phyloP scores from a whole-genome alignment of 2,113 vertebrate species.

The Gallinago jamesoni region DNA sequence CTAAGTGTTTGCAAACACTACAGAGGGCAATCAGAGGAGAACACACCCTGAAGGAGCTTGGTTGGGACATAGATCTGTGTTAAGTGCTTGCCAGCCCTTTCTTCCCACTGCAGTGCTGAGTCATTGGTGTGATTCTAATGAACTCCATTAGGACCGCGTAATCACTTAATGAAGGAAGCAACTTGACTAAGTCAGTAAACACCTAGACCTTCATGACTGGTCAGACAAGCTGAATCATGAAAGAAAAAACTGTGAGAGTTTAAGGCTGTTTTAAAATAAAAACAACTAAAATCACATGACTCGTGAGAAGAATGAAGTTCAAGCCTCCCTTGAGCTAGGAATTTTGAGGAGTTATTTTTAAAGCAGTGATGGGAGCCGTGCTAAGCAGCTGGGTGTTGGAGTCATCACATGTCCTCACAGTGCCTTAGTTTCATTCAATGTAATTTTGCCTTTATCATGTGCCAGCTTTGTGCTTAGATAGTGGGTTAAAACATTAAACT shows the following conservation, averaged over 20 bases:
- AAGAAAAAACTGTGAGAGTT: neutral
- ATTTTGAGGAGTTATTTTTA: slow-evolving; percentile 43
- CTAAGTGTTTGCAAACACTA: neutral
- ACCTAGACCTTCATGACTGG: neutral
- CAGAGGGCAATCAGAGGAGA: neutral
- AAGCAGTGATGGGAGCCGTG: neutral
- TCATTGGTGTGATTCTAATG: neutral
- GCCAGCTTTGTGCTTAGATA: neutral
- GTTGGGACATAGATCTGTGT: neutral
- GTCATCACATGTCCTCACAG: neutral
- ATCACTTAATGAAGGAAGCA: neutral
- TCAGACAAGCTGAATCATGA: neutral
- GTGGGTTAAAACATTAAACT: neutral
- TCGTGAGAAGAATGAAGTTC: neutral
- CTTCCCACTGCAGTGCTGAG: neutral
- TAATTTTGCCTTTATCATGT: neutral
- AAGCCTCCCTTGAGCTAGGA: neutral
- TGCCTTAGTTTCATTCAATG: neutral
- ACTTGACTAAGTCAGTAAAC: neutral
- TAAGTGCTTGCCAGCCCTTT: neutral
- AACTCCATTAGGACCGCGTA: neutral
- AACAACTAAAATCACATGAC: neutral
- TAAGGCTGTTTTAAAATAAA: neutral
- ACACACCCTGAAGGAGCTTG: neutral
- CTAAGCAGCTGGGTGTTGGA: neutral